These are phyloP conservation scores for Stylophora pistillata DNA, from an alignment of 64 coral and sea anemone genomes.

Conservation along the genomic window DNA sequence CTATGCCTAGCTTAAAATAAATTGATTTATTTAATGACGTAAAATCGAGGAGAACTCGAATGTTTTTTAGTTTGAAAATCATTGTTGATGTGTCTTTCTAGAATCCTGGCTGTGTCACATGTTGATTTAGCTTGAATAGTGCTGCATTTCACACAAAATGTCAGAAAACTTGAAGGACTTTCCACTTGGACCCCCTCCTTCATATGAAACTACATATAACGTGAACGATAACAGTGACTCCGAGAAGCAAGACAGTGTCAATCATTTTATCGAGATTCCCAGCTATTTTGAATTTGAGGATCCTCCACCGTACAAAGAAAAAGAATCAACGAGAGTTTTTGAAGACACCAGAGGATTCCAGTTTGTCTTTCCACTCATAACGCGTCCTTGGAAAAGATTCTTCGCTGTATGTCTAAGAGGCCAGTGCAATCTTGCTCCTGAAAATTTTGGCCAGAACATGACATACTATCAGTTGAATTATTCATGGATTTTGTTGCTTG, in stretches of 20 bases:
- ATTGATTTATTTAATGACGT: too few relatives aligned
- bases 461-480: conserved; percentile 58
- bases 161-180: neutral
- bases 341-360: neutral
- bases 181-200: conserved; percentile 18
- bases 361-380: neutral
- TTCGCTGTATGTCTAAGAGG: neutral
- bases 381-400: conserved; percentile 24
- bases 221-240: neutral
- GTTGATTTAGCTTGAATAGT: neutral
- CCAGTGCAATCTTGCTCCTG: conserved; percentile 3
- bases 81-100: neutral
- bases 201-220: neutral
- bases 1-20: too few relatives aligned
- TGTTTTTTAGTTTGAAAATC: too few relatives aligned
- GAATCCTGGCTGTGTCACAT: neutral
- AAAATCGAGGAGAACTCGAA: too few relatives aligned
- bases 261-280: neutral
- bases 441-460: conserved; percentile 52
- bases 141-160: neutral
- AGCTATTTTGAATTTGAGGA: neutral
- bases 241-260: neutral
- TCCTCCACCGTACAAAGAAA: conserved; percentile 30
- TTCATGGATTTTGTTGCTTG: conserved; percentile 9
- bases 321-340: neutral